Evolutionary conservation across 2,113 vertebrate species (phyloP).

Genomic region (human): GRCh38 chr7:10349001-10349500

Average conservation of each 20-base stretch:
- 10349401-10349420: neutral
- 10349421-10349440: neutral
- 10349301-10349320: slow-evolving; percentile 11
- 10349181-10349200: neutral
- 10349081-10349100: neutral
- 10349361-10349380: neutral
- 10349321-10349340: neutral
- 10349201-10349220: neutral
- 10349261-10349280: neutral
- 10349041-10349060: neutral
- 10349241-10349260: neutral
- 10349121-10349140: neutral
- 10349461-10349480: neutral
- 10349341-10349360: neutral
- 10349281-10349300: neutral
- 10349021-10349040: neutral
- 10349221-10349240: neutral
- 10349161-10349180: neutral
- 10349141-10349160: neutral
- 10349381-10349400: neutral
- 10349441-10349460: neutral
- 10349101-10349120: neutral
- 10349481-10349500: neutral
- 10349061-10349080: neutral
- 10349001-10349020: neutral